A percentile compares a stretch with the other conserved stretches of the same genome.
Evolutionary conservation across 2,113 vertebrate genomes (phyloP).

Genomic region (Puffinus mauretanicus): DNA sequence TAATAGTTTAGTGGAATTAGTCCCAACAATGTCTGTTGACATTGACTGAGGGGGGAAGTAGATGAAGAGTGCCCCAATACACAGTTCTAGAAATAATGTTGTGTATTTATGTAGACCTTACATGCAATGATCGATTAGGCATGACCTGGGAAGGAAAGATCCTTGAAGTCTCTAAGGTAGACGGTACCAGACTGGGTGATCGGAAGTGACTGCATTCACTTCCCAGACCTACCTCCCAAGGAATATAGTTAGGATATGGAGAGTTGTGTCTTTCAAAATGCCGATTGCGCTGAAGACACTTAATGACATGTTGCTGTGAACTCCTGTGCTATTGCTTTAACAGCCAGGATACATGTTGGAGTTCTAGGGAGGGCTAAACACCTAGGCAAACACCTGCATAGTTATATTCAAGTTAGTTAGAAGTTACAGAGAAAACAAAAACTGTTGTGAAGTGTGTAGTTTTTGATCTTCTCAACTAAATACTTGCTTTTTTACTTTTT

Average conservation of each 20-base stretch:
- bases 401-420: not conserved
- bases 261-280: not conserved
- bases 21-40: not conserved
- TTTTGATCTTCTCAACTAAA: not conserved
- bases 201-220: not conserved
- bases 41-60: not conserved
- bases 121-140: not conserved
- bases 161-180: not conserved
- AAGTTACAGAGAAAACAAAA: not conserved
- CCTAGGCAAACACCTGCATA: not conserved
- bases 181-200: not conserved
- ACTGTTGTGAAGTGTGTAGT: not conserved
- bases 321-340: not conserved
- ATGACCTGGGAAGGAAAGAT: not conserved
- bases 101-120: not conserved
- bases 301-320: not conserved
- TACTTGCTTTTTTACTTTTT: not conserved
- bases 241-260: not conserved
- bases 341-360: not conserved
- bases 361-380: not conserved
- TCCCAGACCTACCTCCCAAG: not conserved
- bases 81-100: not conserved
- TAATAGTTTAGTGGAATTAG: not conserved
- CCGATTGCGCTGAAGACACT: not conserved
- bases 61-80: not conserved